Conservation (phyloP, 2,888 invertebrate species). For the Lycocerus yunnanus region DNA sequence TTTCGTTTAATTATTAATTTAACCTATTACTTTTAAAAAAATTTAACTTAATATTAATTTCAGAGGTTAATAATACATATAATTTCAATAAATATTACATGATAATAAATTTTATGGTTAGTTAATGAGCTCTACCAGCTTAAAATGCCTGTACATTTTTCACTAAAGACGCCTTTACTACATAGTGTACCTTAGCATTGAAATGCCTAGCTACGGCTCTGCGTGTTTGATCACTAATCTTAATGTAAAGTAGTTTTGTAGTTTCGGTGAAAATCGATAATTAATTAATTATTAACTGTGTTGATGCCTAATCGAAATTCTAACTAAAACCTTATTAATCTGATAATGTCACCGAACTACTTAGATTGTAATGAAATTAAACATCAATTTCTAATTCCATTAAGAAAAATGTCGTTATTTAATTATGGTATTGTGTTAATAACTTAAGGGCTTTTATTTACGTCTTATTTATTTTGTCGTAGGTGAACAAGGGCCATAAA, state of each 20-base stretch:
- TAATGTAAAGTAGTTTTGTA: not conserved
- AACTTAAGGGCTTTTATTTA: conserved; percentile 4
- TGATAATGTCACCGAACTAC: not conserved
- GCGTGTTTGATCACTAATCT: too few relatives aligned
- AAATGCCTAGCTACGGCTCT: too few relatives aligned
- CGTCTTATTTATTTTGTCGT: conserved; percentile 13
- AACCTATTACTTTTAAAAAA: too few relatives aligned
- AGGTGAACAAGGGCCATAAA: conserved; percentile 22
- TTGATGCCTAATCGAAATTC: not conserved
- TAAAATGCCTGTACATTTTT: too few relatives aligned
- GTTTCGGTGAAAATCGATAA: not conserved
- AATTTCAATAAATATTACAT: too few relatives aligned
- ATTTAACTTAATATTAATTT: too few relatives aligned
- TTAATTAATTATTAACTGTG: not conserved
- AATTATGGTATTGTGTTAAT: not conserved
- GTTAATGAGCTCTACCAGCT: too few relatives aligned
- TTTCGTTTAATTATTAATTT: too few relatives aligned
- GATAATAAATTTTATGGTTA: too few relatives aligned
- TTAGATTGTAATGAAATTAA: not conserved
- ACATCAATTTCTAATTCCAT: not conserved
- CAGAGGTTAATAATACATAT: too few relatives aligned
- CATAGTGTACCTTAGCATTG: too few relatives aligned
- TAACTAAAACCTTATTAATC: not conserved
- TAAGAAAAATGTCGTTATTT: not conserved
- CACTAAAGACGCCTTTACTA: too few relatives aligned